Conservation (phyloP, 2,888 invertebrate genomes). For the Ophonus ardosiacus region DNA sequence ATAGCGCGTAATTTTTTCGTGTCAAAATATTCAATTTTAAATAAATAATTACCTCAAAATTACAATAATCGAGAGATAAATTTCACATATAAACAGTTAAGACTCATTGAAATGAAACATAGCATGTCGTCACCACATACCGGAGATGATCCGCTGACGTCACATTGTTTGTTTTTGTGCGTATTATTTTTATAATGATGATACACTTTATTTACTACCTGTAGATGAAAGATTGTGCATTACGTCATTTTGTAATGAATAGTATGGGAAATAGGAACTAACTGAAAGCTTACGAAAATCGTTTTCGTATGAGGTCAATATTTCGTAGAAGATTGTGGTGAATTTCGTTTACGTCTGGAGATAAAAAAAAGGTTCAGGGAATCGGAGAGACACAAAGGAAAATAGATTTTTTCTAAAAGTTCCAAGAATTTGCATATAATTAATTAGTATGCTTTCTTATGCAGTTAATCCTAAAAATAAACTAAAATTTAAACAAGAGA, state of each 20-base stretch:
- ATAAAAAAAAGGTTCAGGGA: not conserved
- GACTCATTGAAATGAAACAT: constrained; percentile 13
- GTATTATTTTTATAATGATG: constrained; percentile 40
- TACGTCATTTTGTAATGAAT: constrained; percentile 11
- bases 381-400: not conserved
- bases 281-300: constrained; percentile 5
- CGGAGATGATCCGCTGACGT: constrained; percentile 21
- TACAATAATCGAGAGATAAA: constrained; percentile 2
- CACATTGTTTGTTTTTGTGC: constrained; percentile 38
- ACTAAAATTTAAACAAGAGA: no score
- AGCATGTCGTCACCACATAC: constrained; percentile 27
- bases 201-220: constrained; percentile 48
- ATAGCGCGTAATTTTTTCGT: constrained; percentile 25
- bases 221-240: not conserved
- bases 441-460: not conserved
- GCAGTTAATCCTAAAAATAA: not conserved
- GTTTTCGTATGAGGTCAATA: constrained; percentile 6
- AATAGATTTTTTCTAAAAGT: not conserved
- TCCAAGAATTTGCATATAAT: not conserved
- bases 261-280: constrained; percentile 1
- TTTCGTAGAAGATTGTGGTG: not conserved
- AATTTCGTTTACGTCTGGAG: not conserved
- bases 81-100: constrained; percentile 36
- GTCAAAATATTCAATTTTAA: constrained; percentile 14
- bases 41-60: constrained; percentile 2